phyloP scores from a whole-genome alignment of 2,797 vertebrate genomes.

The Gastrophryne carolinensis region DNA sequence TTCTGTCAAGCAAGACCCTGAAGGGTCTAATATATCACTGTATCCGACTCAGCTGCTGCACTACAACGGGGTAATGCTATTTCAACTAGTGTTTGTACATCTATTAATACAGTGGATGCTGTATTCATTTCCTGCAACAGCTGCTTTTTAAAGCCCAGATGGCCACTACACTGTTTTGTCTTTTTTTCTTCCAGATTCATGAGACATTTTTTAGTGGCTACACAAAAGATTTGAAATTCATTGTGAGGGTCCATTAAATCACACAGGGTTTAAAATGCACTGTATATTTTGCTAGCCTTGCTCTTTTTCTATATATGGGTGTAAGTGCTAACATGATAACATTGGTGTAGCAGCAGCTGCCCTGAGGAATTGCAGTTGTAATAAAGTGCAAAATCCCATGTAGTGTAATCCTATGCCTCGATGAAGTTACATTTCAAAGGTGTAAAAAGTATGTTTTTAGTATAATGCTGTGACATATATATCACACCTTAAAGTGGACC shows the following conservation, averaged over 20 bases:
- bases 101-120: slow-evolving; percentile 39
- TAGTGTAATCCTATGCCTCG: neutral
- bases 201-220: slow-evolving; percentile 15
- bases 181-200: slow-evolving; percentile 38
- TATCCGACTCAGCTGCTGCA: slow-evolving; percentile 33
- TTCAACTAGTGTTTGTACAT: slow-evolving; percentile 48
- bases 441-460: no score
- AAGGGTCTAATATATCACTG: slow-evolving; percentile 51
- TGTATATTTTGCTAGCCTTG: slow-evolving; percentile 7
- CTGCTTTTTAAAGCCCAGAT: slow-evolving; percentile 45
- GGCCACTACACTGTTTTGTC: slow-evolving; percentile 17
- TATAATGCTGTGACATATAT: no score
- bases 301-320: slow-evolving; percentile 11
- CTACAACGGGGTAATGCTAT: slow-evolving; percentile 44
- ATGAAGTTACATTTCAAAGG: neutral
- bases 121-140: slow-evolving; percentile 45
- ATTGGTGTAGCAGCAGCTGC: neutral
- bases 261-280: neutral
- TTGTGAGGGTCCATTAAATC: slow-evolving; percentile 5
- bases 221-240: slow-evolving; percentile 22
- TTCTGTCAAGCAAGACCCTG: slow-evolving; percentile 50
- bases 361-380: neutral
- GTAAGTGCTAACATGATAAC: neutral
- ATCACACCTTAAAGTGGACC: no score
- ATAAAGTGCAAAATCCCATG: neutral